Conservation (phyloP, 92 coral and sea anemone species). For the Phymanthus crucifer region DNA sequence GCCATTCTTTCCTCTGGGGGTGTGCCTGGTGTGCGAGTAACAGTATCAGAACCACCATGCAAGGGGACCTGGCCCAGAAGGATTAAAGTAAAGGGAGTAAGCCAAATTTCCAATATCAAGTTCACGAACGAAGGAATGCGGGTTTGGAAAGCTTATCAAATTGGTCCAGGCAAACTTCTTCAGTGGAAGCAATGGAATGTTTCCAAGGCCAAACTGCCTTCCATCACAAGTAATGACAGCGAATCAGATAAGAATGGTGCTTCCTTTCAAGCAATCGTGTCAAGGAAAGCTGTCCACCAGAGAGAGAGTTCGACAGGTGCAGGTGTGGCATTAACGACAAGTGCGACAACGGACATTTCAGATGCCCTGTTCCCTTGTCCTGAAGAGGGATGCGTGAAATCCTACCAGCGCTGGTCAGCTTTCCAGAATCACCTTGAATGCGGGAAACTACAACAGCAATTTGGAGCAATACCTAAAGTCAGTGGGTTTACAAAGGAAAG, state of each 20-base stretch:
- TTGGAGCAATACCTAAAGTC: slow-evolving; percentile 23
- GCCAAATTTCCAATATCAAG: slow-evolving; percentile 55
- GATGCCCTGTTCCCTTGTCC: slow-evolving; percentile 52
- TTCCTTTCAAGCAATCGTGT: neutral
- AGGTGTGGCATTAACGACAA: neutral
- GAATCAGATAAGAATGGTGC: neutral
- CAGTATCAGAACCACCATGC: slow-evolving; percentile 23
- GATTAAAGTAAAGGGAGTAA: slow-evolving; percentile 32
- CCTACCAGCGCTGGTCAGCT: slow-evolving; percentile 58
- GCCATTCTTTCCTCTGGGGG: slow-evolving; percentile 65
- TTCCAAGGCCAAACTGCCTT: neutral
- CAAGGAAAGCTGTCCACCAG: slow-evolving; percentile 10
- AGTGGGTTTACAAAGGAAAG: neutral
- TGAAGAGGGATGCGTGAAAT: slow-evolving; percentile 66
- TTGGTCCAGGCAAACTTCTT: slow-evolving; percentile 61
- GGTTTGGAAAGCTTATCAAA: slow-evolving; percentile 55
- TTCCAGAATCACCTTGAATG: slow-evolving; percentile 61
- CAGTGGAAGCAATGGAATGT: slow-evolving; percentile 13
- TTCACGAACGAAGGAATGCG: slow-evolving; percentile 36
- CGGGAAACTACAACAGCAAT: slow-evolving; percentile 60
- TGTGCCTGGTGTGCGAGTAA: slow-evolving; percentile 52
- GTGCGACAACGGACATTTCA: neutral
- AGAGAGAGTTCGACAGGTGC: neutral
- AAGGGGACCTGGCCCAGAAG: neutral
- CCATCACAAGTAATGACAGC: neutral